phyloP scores from a whole-genome alignment of 2,888 invertebrate genomes.

The Nephrocerus scutellatus region DNA sequence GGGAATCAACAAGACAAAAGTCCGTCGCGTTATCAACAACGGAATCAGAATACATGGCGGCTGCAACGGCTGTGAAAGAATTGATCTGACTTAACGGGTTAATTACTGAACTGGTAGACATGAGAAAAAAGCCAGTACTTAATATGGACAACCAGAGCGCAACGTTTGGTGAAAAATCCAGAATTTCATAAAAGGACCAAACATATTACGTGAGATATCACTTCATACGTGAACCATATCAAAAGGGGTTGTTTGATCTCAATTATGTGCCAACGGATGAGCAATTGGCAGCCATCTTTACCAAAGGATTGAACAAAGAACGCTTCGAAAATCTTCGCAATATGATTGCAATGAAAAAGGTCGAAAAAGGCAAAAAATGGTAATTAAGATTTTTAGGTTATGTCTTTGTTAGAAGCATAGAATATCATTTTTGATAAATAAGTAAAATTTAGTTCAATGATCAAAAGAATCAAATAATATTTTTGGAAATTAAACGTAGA shows the following conservation, averaged over 20 bases:
- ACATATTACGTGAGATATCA: constrained; percentile 16
- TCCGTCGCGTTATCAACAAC: constrained; percentile 31
- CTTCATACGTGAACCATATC: constrained; percentile 17
- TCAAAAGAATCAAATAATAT: too few relatives aligned
- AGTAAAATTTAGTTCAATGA: too few relatives aligned
- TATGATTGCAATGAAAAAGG: too few relatives aligned
- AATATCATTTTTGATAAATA: too few relatives aligned
- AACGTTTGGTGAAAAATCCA: constrained; percentile 15
- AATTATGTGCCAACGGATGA: constrained; percentile 10
- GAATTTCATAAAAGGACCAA: constrained; percentile 18
- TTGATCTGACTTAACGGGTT: constrained; percentile 28
- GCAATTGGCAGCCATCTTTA: background rate
- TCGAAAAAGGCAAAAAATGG: too few relatives aligned
- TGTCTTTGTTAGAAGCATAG: too few relatives aligned
- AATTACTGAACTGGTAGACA: constrained; percentile 6
- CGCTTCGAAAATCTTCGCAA: too few relatives aligned
- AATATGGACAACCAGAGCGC: constrained; percentile 26
- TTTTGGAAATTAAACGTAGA: too few relatives aligned
- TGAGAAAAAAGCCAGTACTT: too few relatives aligned
- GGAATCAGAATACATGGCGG: constrained; percentile 31
- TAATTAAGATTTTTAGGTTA: too few relatives aligned
- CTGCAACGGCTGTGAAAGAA: constrained; percentile 28
- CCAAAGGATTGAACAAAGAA: too few relatives aligned
- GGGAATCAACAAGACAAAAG: constrained; percentile 31
- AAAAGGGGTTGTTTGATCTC: constrained; percentile 9